Evolutionary conservation across 2,888 invertebrate species (phyloP).

Genomic region (Habrosyne pyritoides): DNA sequence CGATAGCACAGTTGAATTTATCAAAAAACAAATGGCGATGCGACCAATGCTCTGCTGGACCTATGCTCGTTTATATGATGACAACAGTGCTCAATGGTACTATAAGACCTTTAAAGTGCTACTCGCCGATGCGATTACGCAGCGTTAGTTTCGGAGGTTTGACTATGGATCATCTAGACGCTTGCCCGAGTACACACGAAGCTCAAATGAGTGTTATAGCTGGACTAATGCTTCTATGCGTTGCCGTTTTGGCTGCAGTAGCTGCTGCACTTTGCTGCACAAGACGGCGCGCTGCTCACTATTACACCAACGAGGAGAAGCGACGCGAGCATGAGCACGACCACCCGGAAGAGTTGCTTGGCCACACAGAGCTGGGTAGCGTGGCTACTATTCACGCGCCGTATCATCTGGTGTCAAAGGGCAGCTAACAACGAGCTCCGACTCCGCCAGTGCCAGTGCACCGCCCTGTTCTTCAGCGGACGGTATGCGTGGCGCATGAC

Average conservation of each 20-base stretch:
- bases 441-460: conserved; percentile 45
- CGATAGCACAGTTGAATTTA: conserved; percentile 79
- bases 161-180: conserved; percentile 59
- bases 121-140: conserved; percentile 81
- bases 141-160: conserved; percentile 66
- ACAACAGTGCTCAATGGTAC: conserved; percentile 79
- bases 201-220: conserved; percentile 82
- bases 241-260: conserved; percentile 77
- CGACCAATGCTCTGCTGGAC: conserved; percentile 85
- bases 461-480: background rate
- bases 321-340: conserved; percentile 67
- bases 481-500: background rate
- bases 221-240: conserved; percentile 70
- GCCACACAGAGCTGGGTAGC: conserved; percentile 60
- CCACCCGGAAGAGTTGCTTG: conserved; percentile 67
- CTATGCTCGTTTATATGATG: conserved; percentile 82
- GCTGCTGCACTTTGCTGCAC: conserved; percentile 86
- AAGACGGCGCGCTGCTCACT: conserved; percentile 87
- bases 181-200: conserved; percentile 79
- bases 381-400: conserved; percentile 75
- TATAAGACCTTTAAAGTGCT: conserved; percentile 82
- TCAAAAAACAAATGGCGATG: conserved; percentile 88
- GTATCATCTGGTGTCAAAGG: conserved; percentile 58
- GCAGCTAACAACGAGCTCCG: conserved; percentile 66
- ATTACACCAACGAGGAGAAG: conserved; percentile 92